phyloP scores from a whole-genome alignment of 2,888 invertebrate species.

The Mesorhabditis belari region DNA sequence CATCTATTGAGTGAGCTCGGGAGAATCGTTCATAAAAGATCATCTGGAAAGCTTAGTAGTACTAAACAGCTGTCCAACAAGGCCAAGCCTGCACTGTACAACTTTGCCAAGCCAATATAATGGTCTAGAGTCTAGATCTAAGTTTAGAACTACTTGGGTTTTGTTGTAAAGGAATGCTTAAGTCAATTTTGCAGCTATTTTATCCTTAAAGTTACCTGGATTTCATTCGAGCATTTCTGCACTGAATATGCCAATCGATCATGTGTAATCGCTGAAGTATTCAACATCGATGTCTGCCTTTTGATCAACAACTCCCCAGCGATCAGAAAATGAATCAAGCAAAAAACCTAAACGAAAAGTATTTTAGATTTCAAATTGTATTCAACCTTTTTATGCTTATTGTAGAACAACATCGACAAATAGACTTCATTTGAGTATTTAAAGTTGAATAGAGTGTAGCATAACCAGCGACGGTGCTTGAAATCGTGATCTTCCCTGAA shows the following conservation, averaged over 20 bases:
- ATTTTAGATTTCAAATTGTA: too few relatives aligned
- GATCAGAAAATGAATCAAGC: neutral
- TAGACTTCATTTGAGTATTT: neutral
- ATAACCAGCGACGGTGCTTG: neutral
- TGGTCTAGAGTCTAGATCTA: too few relatives aligned
- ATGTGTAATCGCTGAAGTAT: neutral
- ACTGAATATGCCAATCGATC: neutral
- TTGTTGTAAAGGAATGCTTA: too few relatives aligned
- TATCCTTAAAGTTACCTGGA: neutral
- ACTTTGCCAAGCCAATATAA: too few relatives aligned
- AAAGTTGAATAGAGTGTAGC: neutral
- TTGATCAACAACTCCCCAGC: neutral
- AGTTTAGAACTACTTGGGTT: too few relatives aligned
- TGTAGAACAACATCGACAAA: neutral
- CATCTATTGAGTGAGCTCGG: neutral
- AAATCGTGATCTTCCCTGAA: neutral
- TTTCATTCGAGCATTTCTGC: neutral
- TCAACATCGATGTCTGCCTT: neutral
- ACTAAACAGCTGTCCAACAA: too few relatives aligned
- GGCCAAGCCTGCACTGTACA: too few relatives aligned
- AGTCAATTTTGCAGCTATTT: neutral
- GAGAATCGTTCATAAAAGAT: neutral
- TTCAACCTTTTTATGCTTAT: neutral
- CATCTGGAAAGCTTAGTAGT: too few relatives aligned
- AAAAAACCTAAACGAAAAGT: neutral